phyloP scores from a whole-genome alignment of 1,140 invertebrate species.

The Gryllus bimaculatus region DNA sequence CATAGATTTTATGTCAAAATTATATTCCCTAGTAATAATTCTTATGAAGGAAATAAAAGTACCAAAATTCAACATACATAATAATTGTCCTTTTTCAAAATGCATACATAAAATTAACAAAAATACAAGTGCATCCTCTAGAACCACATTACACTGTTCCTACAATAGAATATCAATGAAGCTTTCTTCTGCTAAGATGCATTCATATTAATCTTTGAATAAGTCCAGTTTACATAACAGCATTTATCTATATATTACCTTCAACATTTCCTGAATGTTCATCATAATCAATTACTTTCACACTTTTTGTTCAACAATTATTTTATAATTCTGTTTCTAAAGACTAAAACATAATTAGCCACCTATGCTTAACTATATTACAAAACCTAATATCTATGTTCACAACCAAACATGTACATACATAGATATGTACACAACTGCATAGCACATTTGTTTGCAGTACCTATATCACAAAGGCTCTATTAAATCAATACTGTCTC shows the following conservation, averaged over 20 bases:
- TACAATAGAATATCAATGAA: background rate
- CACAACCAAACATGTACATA: conserved; percentile 4
- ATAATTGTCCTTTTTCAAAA: too few species aligned
- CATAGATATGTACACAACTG: conserved; percentile 4
- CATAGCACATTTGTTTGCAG: background rate
- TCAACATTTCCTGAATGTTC: background rate
- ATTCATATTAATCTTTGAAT: background rate
- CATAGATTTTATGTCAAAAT: too few species aligned
- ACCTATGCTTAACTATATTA: background rate
- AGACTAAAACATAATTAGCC: background rate
- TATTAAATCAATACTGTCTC: conserved; percentile 5
- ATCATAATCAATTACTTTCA: background rate
- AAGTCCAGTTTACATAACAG: background rate
- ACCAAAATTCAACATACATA: too few species aligned
- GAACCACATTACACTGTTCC: background rate
- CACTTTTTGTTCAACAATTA: background rate
- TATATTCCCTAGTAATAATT: too few species aligned
- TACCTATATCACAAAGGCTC: conserved; percentile 4
- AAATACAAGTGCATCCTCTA: background rate
- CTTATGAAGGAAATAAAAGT: too few species aligned
- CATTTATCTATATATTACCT: background rate
- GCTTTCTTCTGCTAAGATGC: background rate
- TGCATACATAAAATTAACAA: background rate
- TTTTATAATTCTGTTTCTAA: background rate
- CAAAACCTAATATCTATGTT: conserved; percentile 1